Conservation (phyloP, 2,888 invertebrate genomes). For the Hirtodrosophila histrioides region DNA sequence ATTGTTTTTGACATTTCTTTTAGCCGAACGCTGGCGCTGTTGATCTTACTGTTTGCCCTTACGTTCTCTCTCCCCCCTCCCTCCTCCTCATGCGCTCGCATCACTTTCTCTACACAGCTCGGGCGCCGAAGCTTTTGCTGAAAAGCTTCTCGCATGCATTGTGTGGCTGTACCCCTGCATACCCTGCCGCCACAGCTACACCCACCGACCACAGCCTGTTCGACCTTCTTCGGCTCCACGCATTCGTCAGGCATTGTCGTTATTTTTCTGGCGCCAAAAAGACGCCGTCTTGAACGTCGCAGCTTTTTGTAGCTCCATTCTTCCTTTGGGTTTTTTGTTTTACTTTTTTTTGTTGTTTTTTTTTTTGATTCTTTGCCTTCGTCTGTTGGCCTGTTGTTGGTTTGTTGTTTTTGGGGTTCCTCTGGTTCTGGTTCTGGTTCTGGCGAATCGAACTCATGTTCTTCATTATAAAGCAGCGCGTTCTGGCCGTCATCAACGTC, state of each 20-base stretch:
- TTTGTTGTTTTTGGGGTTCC: conserved; percentile 56
- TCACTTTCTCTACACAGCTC: conserved; percentile 11
- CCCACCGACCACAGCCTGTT: conserved; percentile 12
- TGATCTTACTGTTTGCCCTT: no score
- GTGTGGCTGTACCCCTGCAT: conserved; percentile 16
- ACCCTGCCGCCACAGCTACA: not conserved
- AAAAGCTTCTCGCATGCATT: conserved; percentile 40
- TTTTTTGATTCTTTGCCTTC: conserved; percentile 12
- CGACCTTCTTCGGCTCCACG: conserved; percentile 46
- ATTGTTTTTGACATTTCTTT: conserved; percentile 84
- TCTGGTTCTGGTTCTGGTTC: conserved; percentile 45
- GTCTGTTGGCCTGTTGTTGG: no score
- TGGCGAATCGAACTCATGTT: conserved; percentile 71
- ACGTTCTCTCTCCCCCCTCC: no score
- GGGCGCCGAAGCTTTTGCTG: conserved; percentile 39
- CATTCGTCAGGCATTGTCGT: conserved; percentile 79
- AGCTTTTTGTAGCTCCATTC: conserved; percentile 55
- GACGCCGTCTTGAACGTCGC: conserved; percentile 71
- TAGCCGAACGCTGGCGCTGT: conserved; percentile 40
- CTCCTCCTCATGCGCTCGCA: no score
- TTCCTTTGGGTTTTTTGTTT: conserved; percentile 47
- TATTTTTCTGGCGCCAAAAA: conserved; percentile 83
- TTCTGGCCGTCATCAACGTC: conserved; percentile 44
- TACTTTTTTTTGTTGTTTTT: conserved; percentile 30
- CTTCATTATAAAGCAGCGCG: conserved; percentile 70